Conservation (phyloP, 2,888 invertebrate species). For the Napeogenes inachia region DNA sequence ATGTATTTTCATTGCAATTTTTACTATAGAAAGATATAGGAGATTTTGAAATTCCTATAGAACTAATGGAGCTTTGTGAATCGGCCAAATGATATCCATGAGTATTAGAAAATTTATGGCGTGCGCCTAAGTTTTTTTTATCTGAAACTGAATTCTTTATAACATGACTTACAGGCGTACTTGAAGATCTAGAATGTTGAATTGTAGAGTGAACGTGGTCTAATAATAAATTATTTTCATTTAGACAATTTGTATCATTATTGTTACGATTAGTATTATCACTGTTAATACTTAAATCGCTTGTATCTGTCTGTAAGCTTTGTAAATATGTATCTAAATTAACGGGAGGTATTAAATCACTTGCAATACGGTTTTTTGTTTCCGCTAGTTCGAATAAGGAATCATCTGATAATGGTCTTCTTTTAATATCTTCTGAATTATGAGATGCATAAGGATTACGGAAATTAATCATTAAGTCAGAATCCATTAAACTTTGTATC, state of each 20-base stretch:
- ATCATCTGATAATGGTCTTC: slow-evolving; percentile 86
- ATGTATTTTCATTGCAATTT: slow-evolving; percentile 58
- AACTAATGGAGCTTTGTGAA: slow-evolving; percentile 62
- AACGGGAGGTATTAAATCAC: slow-evolving; percentile 71
- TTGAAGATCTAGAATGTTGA: slow-evolving; percentile 48
- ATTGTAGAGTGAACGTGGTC: slow-evolving; percentile 10
- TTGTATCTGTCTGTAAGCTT: slow-evolving; percentile 76
- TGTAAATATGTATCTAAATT: slow-evolving; percentile 83
- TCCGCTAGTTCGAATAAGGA: slow-evolving; percentile 83
- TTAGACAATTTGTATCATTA: slow-evolving; percentile 9
- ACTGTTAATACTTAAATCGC: slow-evolving; percentile 35
- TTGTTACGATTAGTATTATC: slow-evolving; percentile 19
- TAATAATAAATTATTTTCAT: slow-evolving; percentile 10
- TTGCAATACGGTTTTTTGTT: slow-evolving; percentile 72
- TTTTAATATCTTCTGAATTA: slow-evolving; percentile 80
- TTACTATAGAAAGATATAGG: slow-evolving; percentile 73
- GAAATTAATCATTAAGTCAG: slow-evolving; percentile 75
- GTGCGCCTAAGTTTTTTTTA: slow-evolving; percentile 38
- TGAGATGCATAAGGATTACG: slow-evolving; percentile 64
- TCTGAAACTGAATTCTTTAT: slow-evolving; percentile 36
- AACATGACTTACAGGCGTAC: slow-evolving; percentile 50
- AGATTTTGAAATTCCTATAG: slow-evolving; percentile 53
- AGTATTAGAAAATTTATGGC: slow-evolving; percentile 45
- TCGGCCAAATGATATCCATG: slow-evolving; percentile 54
- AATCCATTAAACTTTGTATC: slow-evolving; percentile 61